Evolutionary conservation across 2,888 invertebrate genomes (phyloP).

Genomic region (Cecidostiba fungosa): DNA sequence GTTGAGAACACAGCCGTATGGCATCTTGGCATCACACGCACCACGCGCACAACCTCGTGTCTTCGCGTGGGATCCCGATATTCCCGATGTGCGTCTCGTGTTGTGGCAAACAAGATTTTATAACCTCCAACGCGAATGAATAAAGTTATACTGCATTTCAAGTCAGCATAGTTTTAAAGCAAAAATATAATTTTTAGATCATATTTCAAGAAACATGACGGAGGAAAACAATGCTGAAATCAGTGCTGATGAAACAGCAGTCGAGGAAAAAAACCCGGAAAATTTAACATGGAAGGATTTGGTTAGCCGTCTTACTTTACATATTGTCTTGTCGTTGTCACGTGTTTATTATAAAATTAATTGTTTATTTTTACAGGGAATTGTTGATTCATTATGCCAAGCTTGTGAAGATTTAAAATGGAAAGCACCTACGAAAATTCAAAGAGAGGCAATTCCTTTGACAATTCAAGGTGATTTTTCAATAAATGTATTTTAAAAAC

Average conservation of each 20-base stretch:
- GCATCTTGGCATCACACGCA: too few species aligned
- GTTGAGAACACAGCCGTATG: neutral
- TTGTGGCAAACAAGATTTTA: neutral
- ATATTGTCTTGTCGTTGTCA: constrained; percentile 34
- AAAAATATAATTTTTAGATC: neutral
- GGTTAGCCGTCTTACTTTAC: constrained; percentile 78
- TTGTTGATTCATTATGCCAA: constrained; percentile 94
- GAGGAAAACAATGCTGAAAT: neutral
- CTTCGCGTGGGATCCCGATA: too few species aligned
- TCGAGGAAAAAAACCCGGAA: constrained; percentile 48
- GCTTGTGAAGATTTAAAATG: constrained; percentile 96
- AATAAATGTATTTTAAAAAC: neutral
- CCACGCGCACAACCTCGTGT: constrained; percentile 19
- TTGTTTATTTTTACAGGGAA: constrained; percentile 84
- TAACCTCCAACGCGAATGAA: neutral
- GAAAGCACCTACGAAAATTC: constrained; percentile 97
- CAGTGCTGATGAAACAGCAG: neutral
- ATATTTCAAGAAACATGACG: constrained; percentile 19
- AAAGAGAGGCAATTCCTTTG: constrained; percentile 95
- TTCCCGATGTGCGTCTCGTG: too few species aligned
- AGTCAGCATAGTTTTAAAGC: neutral
- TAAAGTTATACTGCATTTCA: neutral
- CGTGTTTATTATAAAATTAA: constrained; percentile 18
- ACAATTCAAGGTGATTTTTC: constrained; percentile 88
- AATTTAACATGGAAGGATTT: constrained; percentile 83